Base-by-base conservation (phyloP, 1,140 invertebrate species). In the Ceratina calcarata region DNA sequence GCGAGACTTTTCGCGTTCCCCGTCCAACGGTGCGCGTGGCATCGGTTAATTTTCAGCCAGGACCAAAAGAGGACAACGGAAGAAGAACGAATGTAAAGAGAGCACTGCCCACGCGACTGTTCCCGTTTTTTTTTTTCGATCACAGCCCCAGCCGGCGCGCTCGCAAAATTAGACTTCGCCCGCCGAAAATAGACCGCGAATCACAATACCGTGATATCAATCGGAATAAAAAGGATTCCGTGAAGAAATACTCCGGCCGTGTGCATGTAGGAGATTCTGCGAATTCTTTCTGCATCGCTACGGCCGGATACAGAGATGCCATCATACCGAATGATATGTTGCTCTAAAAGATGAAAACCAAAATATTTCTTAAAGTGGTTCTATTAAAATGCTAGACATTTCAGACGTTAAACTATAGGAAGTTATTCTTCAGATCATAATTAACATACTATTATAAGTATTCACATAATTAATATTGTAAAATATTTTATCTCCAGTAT, bases 171-270 rank as follows among this genome's bases (percentile, higher is more conserved):
- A 83, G 77, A 76, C 78, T 73, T 53, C 22, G 49, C 7, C 20
- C n/a, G 71, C 64, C 55, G 69, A 60, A 80, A 85, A 86, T 86
- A 85, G 70, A 76, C 73, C 69, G 55, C 37, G 69, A 24, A 80
- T 80, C 80, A 80, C 83, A 85, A 86, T 85, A 74, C 55, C 16
- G 45, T 37, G 37, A 60, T 18, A 16, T 45, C 55, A 32, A 53
- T 57, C 53, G 60, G 73, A 84, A 66, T 75, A 78, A 84, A 72
- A 73, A 61, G 57, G 76, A 69, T 66, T 51, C 49, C 37, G 53
- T 20, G 51, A 18, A 60, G 16, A 67, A n/a, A 13, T 57, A 57
- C 45, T 68, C 20, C 37, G n/a, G 10, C 3, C n/a, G 55, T 57
- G 2, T n/a, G 53, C 60, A 22, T 16, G 61, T 8, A 0, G 12